Conservation (phyloP, 2,113 vertebrate genomes). For the Notothenia rossii region DNA sequence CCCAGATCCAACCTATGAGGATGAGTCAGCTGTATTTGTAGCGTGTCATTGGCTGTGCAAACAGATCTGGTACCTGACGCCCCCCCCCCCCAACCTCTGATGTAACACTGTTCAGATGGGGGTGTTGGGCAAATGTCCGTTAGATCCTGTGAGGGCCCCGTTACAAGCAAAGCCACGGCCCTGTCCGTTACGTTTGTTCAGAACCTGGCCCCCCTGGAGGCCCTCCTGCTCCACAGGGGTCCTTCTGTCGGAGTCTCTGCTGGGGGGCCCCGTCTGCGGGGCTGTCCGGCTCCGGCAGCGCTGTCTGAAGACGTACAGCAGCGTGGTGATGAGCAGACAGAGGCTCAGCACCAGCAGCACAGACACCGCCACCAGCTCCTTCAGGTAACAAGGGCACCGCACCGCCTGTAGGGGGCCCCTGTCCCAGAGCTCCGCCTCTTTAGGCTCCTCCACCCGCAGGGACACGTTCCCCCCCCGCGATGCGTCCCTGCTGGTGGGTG, state of each 20-base stretch:
- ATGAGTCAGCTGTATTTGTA: neutral
- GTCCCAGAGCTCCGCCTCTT: neutral
- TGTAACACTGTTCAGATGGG: conserved; percentile 70
- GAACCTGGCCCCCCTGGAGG: conserved; percentile 39
- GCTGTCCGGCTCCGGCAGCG: conserved; percentile 60
- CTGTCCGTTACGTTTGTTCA: conserved; percentile 54
- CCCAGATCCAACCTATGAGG: neutral
- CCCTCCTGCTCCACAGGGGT: conserved; percentile 63
- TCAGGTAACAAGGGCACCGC: conserved; percentile 60
- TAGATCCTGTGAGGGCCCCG: conserved; percentile 59
- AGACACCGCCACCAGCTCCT: conserved; percentile 80
- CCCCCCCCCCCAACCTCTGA: neutral
- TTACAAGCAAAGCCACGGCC: conserved; percentile 56
- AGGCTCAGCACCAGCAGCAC: conserved; percentile 76
- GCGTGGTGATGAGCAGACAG: conserved; percentile 63
- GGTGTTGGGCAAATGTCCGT: conserved; percentile 81
- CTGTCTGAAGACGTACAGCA: conserved; percentile 63
- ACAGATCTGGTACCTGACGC: conserved; percentile 1
- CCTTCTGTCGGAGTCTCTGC: conserved; percentile 35
- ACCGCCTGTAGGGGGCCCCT: conserved; percentile 25
- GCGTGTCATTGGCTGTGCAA: neutral
- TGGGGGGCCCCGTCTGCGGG: conserved; percentile 43
- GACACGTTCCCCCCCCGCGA: conserved; percentile 22
- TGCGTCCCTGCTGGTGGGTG: conserved; percentile 14
- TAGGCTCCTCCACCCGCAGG: neutral